These are phyloP conservation scores for Eremobia ochroleuca DNA, from an alignment of 2,888 invertebrate species.

Conservation along the genomic window DNA sequence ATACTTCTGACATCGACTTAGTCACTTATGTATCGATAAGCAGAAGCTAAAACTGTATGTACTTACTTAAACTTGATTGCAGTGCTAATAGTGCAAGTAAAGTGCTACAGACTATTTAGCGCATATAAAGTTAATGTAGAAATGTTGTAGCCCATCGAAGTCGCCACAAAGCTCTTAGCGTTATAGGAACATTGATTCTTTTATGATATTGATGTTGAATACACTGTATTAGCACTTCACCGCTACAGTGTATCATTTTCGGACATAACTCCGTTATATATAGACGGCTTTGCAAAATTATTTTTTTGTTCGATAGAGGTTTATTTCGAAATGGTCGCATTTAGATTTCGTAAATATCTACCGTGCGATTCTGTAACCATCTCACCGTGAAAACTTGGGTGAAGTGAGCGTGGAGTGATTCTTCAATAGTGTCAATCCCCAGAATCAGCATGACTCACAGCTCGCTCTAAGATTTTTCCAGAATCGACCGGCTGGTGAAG, in stretches of 20 bases:
- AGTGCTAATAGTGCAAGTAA: constrained; percentile 43
- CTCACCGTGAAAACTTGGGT: no score
- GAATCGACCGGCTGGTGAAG: no score
- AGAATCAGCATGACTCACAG: no score
- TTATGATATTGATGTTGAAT: constrained; percentile 19
- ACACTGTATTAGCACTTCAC: neutral
- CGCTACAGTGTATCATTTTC: neutral
- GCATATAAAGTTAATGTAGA: constrained; percentile 50
- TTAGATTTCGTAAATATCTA: no score
- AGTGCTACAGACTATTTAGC: constrained; percentile 49
- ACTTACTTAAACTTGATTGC: constrained; percentile 58
- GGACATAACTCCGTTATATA: no score
- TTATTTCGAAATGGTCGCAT: no score
- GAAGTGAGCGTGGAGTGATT: no score
- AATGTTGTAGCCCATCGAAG: constrained; percentile 38
- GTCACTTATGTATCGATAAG: neutral
- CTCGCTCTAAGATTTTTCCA: no score
- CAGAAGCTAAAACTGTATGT: neutral
- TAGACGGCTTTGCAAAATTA: no score
- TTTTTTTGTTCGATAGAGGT: no score
- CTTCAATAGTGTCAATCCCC: no score
- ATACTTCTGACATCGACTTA: neutral
- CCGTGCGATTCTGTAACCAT: no score
- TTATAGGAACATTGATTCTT: constrained; percentile 8
- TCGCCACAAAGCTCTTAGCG: constrained; percentile 33